Percentiles rank a stretch among this genome's conserved stretches.
Conservation (phyloP, 35 echinoderm and acorn worm genomes). For the Lytechinus pictus region DNA sequence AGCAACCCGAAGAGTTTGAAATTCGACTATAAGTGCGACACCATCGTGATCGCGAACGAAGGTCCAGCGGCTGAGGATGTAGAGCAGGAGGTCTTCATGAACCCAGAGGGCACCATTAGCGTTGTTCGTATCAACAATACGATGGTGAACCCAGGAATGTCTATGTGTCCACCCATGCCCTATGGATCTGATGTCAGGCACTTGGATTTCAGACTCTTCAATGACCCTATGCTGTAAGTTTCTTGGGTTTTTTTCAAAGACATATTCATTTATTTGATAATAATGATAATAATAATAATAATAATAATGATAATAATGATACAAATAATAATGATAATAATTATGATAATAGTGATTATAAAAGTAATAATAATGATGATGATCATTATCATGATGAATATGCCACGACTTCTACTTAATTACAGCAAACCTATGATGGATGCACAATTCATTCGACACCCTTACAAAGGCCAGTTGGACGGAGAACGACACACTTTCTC, state of each 20-base stretch:
- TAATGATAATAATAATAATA: no score
- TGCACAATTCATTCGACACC: neutral
- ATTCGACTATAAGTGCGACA: slow-evolving; percentile 26
- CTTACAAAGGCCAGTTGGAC: slow-evolving; percentile 51
- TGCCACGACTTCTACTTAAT: neutral
- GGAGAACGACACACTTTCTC: slow-evolving; percentile 41
- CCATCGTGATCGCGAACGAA: slow-evolving; percentile 41
- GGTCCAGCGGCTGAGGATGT: neutral
- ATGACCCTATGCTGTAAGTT: slow-evolving; percentile 14
- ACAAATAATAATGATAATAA: no score
- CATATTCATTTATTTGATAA: no score
- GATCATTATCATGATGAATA: no score
- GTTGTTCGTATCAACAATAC: slow-evolving; percentile 13
- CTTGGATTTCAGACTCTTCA: slow-evolving; percentile 15
- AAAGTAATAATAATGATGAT: no score
- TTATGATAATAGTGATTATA: no score
- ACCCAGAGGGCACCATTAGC: slow-evolving; percentile 33
- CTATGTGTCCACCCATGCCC: neutral
- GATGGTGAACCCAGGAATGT: neutral
- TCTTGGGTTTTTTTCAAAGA: neutral
- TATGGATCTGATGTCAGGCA: neutral
- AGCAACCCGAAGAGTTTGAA: slow-evolving; percentile 18
- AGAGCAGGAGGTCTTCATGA: slow-evolving; percentile 24
- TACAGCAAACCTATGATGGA: slow-evolving; percentile 14
- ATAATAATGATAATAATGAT: no score